Base-by-base conservation (phyloP, 1,140 invertebrate genomes). In the Drosophila tropicalis region DNA sequence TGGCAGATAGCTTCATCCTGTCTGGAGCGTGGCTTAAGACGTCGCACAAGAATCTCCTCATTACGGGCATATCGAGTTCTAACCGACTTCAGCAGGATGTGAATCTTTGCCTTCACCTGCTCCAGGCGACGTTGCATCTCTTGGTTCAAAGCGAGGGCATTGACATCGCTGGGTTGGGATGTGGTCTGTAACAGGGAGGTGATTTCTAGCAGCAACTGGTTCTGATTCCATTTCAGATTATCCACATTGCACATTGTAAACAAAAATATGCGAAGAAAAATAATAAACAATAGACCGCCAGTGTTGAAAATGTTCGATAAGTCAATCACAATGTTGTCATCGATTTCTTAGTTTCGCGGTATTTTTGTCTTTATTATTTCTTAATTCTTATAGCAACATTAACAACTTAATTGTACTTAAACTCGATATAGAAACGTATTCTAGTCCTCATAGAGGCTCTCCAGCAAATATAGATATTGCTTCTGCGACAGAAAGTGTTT, bases 61-160 rank as follows among this genome's bases (percentile, higher is more conserved):
- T 89, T 89, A 13, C 66, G 68, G n/a, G 57, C 51, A 39, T 84
- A 89, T 1, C 84, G 84, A 15, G 51, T 70, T 3, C 70, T 62
- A 1, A 86, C 79, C 4, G 41, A 32, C 34, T 73, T 51, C 9
- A 87, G 15, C n/a, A 87, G 44, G 5, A 66, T 10, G 12, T 73
- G 22, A 4, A 83, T 70, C n/a, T 67, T 67, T 0, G 19, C 7
- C 1, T 72, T 64, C 5, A 83, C 44, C 15, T 79, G 67, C 9
- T 76, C 67, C 29, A 86, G 58, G 5, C 67, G 72, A 1, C 76
- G 69, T 22, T 86, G 83, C 15, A 86, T n/a, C 54, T 79, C 79
- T 22, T 77, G 83, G 22, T 86, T 86, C 0, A 86, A 36, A 34
- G 34, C 1, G 22, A 86, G 40, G 3, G 83, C 76, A 17, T 79